Conservation (phyloP, 2,888 invertebrate genomes). For the Hypercompe scribonia region DNA sequence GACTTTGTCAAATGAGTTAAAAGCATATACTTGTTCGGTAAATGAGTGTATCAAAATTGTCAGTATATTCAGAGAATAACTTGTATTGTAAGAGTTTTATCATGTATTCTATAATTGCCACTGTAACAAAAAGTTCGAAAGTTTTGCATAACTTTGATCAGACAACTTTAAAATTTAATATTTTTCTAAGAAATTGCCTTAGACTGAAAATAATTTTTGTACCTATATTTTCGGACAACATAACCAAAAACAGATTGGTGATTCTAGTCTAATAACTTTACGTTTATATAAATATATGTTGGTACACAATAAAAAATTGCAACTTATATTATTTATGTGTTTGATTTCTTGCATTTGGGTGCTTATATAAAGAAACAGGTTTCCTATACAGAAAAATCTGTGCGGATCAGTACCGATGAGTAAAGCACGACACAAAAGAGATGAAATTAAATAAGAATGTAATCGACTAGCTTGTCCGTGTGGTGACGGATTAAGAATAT, state of each 20-base stretch:
- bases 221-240: background rate
- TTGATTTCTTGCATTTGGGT: too few relatives aligned
- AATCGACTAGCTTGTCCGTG: too few relatives aligned
- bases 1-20: background rate
- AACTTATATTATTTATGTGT: background rate
- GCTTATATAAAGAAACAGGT: too few relatives aligned
- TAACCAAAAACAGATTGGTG: background rate
- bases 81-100: background rate
- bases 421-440: too few relatives aligned
- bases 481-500: too few relatives aligned
- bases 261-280: background rate
- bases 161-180: background rate
- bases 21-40: background rate
- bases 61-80: background rate
- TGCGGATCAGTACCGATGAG: conserved; percentile 92
- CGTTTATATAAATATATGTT: background rate
- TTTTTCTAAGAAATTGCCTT: background rate
- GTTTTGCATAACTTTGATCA: background rate
- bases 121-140: background rate
- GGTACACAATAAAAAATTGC: background rate
- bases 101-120: too few relatives aligned
- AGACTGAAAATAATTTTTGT: background rate
- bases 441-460: too few relatives aligned
- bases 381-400: too few relatives aligned
- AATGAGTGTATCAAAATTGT: background rate